Conservation (phyloP, 2,888 invertebrate genomes). For the Allophyes oxyacanthae region DNA sequence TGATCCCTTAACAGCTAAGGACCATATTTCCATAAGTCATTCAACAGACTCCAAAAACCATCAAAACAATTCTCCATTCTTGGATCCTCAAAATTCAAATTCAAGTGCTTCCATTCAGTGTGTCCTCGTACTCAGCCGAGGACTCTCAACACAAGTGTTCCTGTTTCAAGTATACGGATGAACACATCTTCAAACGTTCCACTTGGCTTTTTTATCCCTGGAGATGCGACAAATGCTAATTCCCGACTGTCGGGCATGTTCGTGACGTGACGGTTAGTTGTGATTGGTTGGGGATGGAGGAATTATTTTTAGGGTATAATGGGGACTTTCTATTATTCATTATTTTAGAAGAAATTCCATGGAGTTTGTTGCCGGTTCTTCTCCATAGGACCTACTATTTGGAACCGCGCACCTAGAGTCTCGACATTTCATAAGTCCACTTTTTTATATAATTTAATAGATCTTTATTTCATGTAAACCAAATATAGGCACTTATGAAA, state of each 20-base stretch:
- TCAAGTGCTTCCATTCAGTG: constrained; percentile 20
- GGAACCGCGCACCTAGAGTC: too few species aligned
- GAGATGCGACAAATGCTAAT: constrained; percentile 45
- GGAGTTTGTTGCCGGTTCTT: too few species aligned
- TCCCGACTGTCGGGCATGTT: constrained; percentile 2
- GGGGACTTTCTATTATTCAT: too few species aligned
- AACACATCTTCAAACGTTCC: constrained; percentile 47
- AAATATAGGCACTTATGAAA: too few species aligned
- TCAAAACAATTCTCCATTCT: constrained; percentile 10
- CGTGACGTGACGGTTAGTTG: neutral
- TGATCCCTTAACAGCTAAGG: too few species aligned
- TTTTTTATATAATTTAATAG: too few species aligned
- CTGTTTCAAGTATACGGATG: constrained; percentile 40
- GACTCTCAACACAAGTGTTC: constrained; percentile 21
- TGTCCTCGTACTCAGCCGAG: constrained; percentile 25
- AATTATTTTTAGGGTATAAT: constrained; percentile 1
- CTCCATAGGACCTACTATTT: too few species aligned
- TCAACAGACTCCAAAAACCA: neutral
- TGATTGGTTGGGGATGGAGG: neutral
- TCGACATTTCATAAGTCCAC: too few species aligned
- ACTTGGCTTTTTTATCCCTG: constrained; percentile 35
- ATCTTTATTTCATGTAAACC: too few species aligned
- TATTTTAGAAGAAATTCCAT: too few species aligned
- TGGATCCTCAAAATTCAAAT: constrained; percentile 29
- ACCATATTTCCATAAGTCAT: too few species aligned